These are phyloP conservation scores for Drosophila ohnishii DNA, from an alignment of 1,140 invertebrate species.

Conservation along the genomic window DNA sequence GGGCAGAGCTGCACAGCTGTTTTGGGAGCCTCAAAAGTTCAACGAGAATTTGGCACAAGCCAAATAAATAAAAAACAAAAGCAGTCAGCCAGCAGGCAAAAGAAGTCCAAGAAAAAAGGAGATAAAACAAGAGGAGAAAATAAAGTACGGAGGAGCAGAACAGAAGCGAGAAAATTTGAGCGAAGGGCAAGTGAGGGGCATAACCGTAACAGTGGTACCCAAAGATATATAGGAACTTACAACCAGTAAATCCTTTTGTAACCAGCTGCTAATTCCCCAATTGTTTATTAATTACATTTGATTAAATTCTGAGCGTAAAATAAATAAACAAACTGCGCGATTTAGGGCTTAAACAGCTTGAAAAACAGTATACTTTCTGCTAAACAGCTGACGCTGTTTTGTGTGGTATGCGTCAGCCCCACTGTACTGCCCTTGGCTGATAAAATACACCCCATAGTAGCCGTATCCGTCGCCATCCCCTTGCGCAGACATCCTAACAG, in stretches of 20 bases:
- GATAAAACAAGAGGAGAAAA: conserved; percentile 8
- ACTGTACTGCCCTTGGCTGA: conserved; percentile 34
- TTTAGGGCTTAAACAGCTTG: neutral
- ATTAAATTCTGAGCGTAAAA: neutral
- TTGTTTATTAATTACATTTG: conserved; percentile 28
- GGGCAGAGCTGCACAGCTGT: conserved; percentile 59
- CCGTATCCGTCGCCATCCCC: neutral
- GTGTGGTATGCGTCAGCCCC: neutral
- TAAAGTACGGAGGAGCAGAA: neutral
- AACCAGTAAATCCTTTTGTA: neutral
- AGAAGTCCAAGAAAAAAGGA: conserved; percentile 5
- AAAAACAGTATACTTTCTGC: neutral
- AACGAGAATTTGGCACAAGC: conserved; percentile 59
- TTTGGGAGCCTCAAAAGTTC: conserved; percentile 48
- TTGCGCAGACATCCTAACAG: conserved; percentile 40
- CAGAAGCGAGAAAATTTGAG: conserved; percentile 15
- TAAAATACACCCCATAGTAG: conserved; percentile 13
- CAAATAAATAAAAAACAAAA: conserved; percentile 28
- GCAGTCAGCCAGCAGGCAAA: conserved; percentile 10
- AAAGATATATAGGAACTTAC: neutral
- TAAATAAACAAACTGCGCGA: neutral
- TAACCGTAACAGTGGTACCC: conserved; percentile 33
- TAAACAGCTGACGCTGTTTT: conserved; percentile 6
- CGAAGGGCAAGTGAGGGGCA: conserved; percentile 56
- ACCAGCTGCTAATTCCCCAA: neutral